Conservation (phyloP, 1,140 invertebrate genomes). For the Aphelenchoides besseyi region DNA sequence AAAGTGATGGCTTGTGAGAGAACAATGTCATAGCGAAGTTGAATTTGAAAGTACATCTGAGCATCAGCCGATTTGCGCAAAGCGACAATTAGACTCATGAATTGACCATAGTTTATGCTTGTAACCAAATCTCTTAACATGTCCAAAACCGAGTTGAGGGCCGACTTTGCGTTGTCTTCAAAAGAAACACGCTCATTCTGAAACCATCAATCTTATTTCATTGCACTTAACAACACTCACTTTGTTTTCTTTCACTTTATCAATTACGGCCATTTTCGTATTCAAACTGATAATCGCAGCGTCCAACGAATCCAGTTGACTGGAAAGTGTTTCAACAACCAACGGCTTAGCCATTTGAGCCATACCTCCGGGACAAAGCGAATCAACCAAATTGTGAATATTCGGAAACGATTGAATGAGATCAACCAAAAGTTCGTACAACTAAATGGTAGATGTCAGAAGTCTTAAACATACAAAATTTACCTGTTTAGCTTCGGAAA, state of each 20-base stretch:
- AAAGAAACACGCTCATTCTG: conserved; percentile 34
- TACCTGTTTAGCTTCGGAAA: conserved; percentile 51
- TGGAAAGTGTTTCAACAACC: conserved; percentile 33
- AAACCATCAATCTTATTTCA: conserved; percentile 14
- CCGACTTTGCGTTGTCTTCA: conserved; percentile 35
- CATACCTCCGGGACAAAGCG: conserved; percentile 37
- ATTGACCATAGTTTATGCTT: conserved; percentile 32
- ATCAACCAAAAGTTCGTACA: conserved; percentile 37
- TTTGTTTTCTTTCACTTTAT: conserved; percentile 38
- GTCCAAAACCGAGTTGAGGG: conserved; percentile 44
- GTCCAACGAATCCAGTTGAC: conserved; percentile 42
- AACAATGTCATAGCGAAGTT: conserved; percentile 42
- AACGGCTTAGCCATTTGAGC: conserved; percentile 21
- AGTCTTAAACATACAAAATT: not conserved
- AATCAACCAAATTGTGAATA: conserved; percentile 44
- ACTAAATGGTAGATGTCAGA: conserved; percentile 18
- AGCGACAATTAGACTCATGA: conserved; percentile 31
- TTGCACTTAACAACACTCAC: not conserved
- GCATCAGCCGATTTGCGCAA: conserved; percentile 37
- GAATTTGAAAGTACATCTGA: conserved; percentile 49
- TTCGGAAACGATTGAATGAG: conserved; percentile 52
- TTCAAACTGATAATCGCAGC: conserved; percentile 44
- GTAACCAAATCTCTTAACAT: conserved; percentile 30
- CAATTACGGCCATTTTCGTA: conserved; percentile 51
- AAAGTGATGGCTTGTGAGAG: conserved; percentile 45